Percentiles rank a stretch among this genome's conserved stretches.
These are phyloP conservation scores for Saccostrea cuccullata DNA, from an alignment of 1,140 invertebrate genomes.

Conservation along the genomic window DNA sequence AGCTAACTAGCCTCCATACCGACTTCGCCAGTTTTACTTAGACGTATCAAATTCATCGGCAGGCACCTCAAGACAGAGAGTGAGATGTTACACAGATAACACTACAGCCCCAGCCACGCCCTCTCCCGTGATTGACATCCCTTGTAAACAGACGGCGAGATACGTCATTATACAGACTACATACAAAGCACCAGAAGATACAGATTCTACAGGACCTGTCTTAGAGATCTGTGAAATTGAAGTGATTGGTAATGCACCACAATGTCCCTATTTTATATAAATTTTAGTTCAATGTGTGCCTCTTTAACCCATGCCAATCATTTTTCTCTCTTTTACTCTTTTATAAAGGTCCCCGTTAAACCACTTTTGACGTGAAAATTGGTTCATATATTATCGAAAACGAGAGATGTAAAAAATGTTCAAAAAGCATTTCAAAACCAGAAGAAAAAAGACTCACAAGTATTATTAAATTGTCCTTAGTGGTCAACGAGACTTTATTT, in stretches of 20 bases:
- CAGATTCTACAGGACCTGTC: neutral
- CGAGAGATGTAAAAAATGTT: too few relatives aligned
- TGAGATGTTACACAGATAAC: neutral
- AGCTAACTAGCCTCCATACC: neutral
- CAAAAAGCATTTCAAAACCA: too few relatives aligned
- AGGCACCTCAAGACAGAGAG: neutral
- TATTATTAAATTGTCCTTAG: too few relatives aligned
- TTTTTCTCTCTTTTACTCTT: too few relatives aligned
- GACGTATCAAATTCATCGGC: neutral
- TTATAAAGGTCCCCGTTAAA: too few relatives aligned
- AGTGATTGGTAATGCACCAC: neutral
- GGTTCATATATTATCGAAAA: too few relatives aligned
- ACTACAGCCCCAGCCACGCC: neutral
- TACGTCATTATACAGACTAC: neutral
- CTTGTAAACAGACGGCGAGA: neutral
- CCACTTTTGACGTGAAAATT: too few relatives aligned
- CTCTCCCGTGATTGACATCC: neutral
- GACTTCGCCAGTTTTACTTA: neutral
- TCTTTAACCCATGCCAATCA: too few relatives aligned
- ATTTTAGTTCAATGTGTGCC: too few relatives aligned
- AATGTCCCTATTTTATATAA: too few relatives aligned
- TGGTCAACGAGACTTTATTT: too few relatives aligned
- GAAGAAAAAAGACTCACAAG: too few relatives aligned
- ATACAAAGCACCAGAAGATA: neutral
- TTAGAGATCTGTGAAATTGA: neutral